Base-by-base conservation (phyloP, 2,113 vertebrate species). In the Scopus umbretta region DNA sequence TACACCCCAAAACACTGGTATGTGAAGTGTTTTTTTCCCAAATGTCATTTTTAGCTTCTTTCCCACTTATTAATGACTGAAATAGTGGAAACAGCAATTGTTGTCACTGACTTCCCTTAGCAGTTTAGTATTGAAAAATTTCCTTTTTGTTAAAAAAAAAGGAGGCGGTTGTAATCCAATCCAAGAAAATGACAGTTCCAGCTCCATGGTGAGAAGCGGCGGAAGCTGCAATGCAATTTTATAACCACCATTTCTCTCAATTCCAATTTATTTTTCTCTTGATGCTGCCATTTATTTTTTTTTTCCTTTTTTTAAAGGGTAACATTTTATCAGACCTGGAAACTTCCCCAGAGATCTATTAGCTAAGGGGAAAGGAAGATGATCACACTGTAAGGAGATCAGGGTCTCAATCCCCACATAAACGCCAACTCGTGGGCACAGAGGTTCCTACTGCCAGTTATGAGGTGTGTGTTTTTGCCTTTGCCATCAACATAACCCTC, bases 401-500 rank as follows among this genome's bases (percentile, higher is more conserved):
- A 66, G 47, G 13, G 58, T 29, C 56, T 86, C 25, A 90, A 58
- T 78, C 8, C 38, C n/a, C 7, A 1, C 21, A 13, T 65, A 68
- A 79, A 76, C 0, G 2, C 12, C 45, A 83, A 16, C 23, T 80
- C 0, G 0, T 49, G 23, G 40, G 52, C 36, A 30, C 0, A 5
- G 21, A 72, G 11, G 16, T 58, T 67, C 55, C 67, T 86, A 11
- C 36, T 40, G 34, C 34, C 38, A 22, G 6, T 43, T 45, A 16
- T 3, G 10, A 50, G 34, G 19, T 1, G 1, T 4, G 2, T 29
- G 16, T 20, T 65, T 62, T 72, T 66, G 68, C 36, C 47, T 85
- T 66, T 71, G 38, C 29, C 55, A 32, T 70, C 12, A 53, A 6
- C 29, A 7, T 36, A 65, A 43, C 17, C 58, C 52, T 50, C 13